Evolutionary conservation across 2,797 vertebrate genomes (phyloP).

Genomic region (Trichosurus vulpecula): DNA sequence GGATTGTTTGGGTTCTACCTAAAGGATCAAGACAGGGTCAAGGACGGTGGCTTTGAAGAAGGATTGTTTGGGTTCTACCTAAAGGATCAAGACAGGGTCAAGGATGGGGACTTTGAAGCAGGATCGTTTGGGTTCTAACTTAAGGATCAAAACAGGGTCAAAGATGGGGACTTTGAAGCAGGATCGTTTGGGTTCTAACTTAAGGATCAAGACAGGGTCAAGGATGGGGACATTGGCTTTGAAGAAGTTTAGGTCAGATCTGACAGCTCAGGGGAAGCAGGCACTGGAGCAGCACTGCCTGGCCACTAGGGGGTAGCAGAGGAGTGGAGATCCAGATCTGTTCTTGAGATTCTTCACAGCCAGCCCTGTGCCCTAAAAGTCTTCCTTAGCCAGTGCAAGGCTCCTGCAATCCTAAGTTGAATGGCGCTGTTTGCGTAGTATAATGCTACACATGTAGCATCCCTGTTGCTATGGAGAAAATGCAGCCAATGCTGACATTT

Average conservation of each 20-base stretch:
- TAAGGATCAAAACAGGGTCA: no score
- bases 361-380: background rate
- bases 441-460: background rate
- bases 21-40: no score
- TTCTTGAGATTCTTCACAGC: background rate
- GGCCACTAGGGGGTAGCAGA: constrained; percentile 61
- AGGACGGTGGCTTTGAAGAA: no score
- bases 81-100: background rate
- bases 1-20: background rate
- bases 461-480: background rate
- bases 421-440: background rate
- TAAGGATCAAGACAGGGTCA: accelerated
- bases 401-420: background rate
- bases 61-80: no score
- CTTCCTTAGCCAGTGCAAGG: background rate
- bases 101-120: no score
- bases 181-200: no score
- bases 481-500: background rate
- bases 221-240: background rate
- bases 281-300: background rate
- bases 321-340: constrained; percentile 26
- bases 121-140: background rate
- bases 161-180: no score
- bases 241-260: background rate
- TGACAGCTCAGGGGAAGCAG: background rate